Percentiles rank a stretch among this genome's conserved stretches.
phyloP scores from a whole-genome alignment of 2,888 invertebrate genomes.

The Lypha dubia region DNA sequence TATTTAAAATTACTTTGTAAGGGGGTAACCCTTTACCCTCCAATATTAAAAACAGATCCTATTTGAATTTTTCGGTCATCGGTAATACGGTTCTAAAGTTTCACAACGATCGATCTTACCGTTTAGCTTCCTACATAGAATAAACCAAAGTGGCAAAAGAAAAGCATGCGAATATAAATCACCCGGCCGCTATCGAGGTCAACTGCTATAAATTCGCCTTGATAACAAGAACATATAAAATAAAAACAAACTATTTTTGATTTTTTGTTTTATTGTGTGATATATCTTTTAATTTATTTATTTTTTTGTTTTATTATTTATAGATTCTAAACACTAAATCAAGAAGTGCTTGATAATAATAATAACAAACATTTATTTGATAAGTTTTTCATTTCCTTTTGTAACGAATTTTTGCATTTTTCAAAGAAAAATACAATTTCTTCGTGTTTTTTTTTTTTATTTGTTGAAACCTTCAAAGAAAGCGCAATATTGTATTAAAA shows the following conservation, averaged over 20 bases:
- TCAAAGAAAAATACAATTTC: background rate
- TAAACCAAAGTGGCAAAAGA: too few relatives aligned
- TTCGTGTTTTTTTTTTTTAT: background rate
- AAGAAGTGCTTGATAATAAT: slow-evolving; percentile 30
- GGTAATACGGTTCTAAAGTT: too few relatives aligned
- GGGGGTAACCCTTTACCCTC: too few relatives aligned
- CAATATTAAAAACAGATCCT: too few relatives aligned
- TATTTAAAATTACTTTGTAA: too few relatives aligned
- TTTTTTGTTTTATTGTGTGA: slow-evolving; percentile 58
- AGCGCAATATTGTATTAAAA: slow-evolving; percentile 3
- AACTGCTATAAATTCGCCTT: too few relatives aligned
- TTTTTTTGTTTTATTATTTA: slow-evolving; percentile 16
- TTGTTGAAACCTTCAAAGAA: slow-evolving; percentile 16
- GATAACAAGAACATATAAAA: background rate
- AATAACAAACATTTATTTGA: slow-evolving; percentile 26
- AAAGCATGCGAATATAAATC: too few relatives aligned
- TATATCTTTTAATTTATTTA: slow-evolving; percentile 30
- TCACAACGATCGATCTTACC: too few relatives aligned
- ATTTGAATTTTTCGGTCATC: too few relatives aligned
- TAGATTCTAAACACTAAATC: slow-evolving; percentile 33
- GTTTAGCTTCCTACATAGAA: too few relatives aligned
- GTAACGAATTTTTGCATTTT: slow-evolving; percentile 14
- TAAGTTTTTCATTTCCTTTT: background rate
- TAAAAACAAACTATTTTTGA: background rate
- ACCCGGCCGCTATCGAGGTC: too few relatives aligned